Evolutionary conservation across 2,113 vertebrate species (phyloP).

Genomic region (Callipepla squamata): DNA sequence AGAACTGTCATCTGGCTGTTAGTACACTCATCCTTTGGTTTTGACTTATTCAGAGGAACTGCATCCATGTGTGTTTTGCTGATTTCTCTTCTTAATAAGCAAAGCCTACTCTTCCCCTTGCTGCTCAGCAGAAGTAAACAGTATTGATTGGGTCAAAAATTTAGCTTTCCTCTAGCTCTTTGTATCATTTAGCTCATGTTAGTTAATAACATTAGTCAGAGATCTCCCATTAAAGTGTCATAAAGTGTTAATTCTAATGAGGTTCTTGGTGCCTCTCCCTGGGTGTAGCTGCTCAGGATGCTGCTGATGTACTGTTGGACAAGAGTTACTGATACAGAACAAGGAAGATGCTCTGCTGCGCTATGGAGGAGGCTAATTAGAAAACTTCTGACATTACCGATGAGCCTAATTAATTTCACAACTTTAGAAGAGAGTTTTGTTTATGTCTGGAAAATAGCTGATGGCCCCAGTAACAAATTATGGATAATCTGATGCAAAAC

Average conservation of each 20-base stretch:
- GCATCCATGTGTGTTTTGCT: neutral
- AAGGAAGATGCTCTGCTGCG: neutral
- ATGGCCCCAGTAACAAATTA: neutral
- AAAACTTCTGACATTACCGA: conserved; percentile 2
- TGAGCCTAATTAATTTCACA: conserved; percentile 4
- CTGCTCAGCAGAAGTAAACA: neutral
- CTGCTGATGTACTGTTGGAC: neutral
- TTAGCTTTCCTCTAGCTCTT: neutral
- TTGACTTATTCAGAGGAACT: neutral
- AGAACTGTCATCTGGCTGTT: neutral
- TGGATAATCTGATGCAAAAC: neutral
- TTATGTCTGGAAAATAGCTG: conserved; percentile 11
- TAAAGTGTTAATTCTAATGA: conserved; percentile 10
- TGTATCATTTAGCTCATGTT: neutral
- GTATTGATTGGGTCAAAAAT: neutral
- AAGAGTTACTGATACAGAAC: neutral
- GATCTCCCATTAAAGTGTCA: neutral
- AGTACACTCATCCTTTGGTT: neutral
- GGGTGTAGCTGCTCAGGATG: neutral
- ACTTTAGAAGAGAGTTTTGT: neutral
- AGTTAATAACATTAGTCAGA: neutral
- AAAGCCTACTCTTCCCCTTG: neutral
- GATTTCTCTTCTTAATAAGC: neutral
- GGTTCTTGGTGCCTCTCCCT: neutral
- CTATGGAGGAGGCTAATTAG: neutral